These are phyloP conservation scores for Oenanthe oenanthe DNA, from an alignment of 2,113 vertebrate species.

Conservation along the genomic window DNA sequence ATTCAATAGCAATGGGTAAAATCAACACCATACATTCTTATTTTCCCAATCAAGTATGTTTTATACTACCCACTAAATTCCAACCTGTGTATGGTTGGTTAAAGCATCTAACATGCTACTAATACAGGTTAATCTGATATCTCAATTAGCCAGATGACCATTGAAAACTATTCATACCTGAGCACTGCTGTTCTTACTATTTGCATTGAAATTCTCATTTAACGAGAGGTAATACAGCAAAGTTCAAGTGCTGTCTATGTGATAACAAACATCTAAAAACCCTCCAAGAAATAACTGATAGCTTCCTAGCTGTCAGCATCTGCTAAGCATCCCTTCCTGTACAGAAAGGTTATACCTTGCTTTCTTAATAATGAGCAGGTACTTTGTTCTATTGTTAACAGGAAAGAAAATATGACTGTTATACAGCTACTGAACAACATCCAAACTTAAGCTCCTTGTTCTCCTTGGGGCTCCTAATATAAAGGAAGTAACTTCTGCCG, in stretches of 20 bases:
- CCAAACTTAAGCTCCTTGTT: background rate
- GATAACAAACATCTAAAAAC: background rate
- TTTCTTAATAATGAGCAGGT: background rate
- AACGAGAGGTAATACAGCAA: background rate
- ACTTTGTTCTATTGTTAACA: background rate
- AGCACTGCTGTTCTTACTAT: background rate
- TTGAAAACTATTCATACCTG: accelerated
- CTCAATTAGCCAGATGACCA: background rate
- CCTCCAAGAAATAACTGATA: background rate
- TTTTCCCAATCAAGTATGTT: background rate
- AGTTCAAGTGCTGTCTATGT: background rate
- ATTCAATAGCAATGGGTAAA: accelerated
- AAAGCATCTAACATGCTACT: background rate
- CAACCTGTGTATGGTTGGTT: background rate
- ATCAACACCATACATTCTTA: background rate
- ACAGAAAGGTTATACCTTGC: background rate
- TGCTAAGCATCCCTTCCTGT: background rate
- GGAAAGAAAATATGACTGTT: background rate
- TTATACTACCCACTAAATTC: background rate
- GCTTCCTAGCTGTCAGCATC: background rate
- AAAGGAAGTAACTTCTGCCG: background rate
- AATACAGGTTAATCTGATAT: background rate
- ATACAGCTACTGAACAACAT: background rate
- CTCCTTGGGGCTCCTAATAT: background rate
- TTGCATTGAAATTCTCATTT: background rate